Base-by-base conservation (phyloP, 1,140 invertebrate genomes). In the Telenomus remus region DNA sequence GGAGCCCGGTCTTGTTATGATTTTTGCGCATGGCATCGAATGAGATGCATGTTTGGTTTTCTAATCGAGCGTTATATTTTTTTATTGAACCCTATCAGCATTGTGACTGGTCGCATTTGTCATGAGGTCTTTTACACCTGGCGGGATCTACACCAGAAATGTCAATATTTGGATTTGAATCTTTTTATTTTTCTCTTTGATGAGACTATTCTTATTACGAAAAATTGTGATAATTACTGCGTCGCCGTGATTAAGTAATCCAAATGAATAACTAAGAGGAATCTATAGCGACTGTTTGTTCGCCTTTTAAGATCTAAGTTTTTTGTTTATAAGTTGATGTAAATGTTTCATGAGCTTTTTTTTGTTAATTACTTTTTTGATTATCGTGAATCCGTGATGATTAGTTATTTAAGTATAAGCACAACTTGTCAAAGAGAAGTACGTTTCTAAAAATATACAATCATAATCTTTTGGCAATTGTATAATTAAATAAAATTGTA, bases 1-100 rank as follows among this genome's bases (percentile, higher is more conserved):
- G 33, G 96, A 98, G 79, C 97, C 97, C 3, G 97, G 97, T n/a
- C 90, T 98, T 73, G 96, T 98, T 11, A 98, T 99, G 96, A 99
- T 99, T 80, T 99, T 99, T 90, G 97, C 97, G 55, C 97, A 98
- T 89, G 97, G 97, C 64, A 96, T 98, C 60, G 97, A 98, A 89
- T 96, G 86, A 89, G 19, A 27, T 27, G 53, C 6, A 7, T 54
- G 14, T 39, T 42, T 63, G 54, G 50, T 60, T 61, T 44, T 55
- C 8, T 47, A 53, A 76, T 27, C 8, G 66, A 59, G 60, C 71
- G 65, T 44, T 78, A 70, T 73, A 78, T 78, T 74, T 78, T 78
- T 74, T 57, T 74, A 72, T 63, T 35, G 10, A 15, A 48, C 34
- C 34, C n/a, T 4, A 9, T 11, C 37, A 39, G 37, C n/a, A 39